Conservation (phyloP, 2,113 vertebrate species). For the Archocentrus centrarchus region DNA sequence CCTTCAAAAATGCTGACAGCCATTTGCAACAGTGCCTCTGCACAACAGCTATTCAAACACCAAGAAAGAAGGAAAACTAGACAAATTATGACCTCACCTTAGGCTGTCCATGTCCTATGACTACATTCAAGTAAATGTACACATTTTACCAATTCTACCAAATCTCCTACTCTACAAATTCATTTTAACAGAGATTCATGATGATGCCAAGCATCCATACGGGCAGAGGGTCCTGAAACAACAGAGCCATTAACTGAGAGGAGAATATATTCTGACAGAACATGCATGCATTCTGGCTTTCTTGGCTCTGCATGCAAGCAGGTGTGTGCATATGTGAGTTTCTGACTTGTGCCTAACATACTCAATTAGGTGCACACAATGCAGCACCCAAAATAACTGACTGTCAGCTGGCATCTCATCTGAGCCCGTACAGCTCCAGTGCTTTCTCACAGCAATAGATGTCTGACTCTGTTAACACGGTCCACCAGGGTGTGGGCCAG, state of each 20-base stretch:
- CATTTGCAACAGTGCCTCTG: too few species aligned
- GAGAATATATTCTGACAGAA: neutral
- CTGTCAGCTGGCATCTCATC: constrained; percentile 47
- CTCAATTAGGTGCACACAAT: constrained; percentile 33
- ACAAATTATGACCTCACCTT: neutral
- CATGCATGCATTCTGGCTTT: neutral
- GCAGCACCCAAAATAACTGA: constrained; percentile 51
- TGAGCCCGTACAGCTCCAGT: constrained; percentile 15
- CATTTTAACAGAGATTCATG: neutral
- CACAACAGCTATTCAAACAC: neutral
- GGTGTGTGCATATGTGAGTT: neutral
- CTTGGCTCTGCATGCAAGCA: neutral
- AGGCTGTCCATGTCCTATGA: neutral
- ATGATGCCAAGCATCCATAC: neutral
- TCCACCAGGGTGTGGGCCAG: neutral
- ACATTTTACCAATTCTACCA: neutral
- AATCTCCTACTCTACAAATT: neutral
- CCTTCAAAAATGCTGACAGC: neutral
- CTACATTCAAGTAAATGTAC: neutral
- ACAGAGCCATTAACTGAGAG: neutral
- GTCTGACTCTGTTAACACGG: constrained; percentile 13
- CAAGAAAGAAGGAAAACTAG: neutral
- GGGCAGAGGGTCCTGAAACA: neutral
- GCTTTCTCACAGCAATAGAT: constrained; percentile 14
- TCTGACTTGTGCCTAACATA: constrained; percentile 14